phyloP scores from a whole-genome alignment of 2,113 vertebrate species.

The Podarcis muralis region DNA sequence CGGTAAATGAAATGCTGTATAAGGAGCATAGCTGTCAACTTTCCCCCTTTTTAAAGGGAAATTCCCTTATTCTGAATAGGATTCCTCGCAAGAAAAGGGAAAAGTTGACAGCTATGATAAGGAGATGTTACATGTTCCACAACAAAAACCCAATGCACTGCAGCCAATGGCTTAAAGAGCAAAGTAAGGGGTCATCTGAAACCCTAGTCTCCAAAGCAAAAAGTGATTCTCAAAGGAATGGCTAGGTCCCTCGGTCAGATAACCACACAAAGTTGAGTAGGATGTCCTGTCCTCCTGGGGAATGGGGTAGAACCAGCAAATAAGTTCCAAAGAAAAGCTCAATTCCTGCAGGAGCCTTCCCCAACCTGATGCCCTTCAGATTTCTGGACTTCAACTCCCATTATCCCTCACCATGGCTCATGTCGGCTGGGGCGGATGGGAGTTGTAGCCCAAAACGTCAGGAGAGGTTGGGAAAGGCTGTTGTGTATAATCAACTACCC shows the following conservation, averaged over 20 bases:
- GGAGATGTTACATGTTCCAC: neutral
- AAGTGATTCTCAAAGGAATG: neutral
- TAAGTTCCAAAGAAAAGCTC: neutral
- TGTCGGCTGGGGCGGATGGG: too few species aligned
- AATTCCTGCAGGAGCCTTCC: neutral
- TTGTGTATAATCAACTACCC: neutral
- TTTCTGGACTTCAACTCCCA: too few species aligned
- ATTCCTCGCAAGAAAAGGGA: too few species aligned
- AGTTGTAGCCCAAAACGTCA: too few species aligned
- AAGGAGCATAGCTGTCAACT: neutral
- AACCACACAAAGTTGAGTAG: neutral
- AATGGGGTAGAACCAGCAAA: neutral
- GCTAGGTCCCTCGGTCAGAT: neutral
- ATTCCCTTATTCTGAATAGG: too few species aligned
- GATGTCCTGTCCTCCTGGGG: neutral
- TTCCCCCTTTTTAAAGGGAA: too few species aligned
- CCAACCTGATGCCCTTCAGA: too few species aligned
- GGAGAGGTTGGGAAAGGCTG: neutral
- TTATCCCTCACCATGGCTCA: too few species aligned
- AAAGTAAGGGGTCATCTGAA: slow-evolving; percentile 6
- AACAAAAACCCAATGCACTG: neutral
- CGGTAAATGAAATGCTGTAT: neutral
- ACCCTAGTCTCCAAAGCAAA: neutral
- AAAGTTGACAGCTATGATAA: neutral
- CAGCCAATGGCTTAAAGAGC: slow-evolving; percentile 25